phyloP scores from a whole-genome alignment of 2,888 invertebrate genomes.

The Petrophora chlorosata region DNA sequence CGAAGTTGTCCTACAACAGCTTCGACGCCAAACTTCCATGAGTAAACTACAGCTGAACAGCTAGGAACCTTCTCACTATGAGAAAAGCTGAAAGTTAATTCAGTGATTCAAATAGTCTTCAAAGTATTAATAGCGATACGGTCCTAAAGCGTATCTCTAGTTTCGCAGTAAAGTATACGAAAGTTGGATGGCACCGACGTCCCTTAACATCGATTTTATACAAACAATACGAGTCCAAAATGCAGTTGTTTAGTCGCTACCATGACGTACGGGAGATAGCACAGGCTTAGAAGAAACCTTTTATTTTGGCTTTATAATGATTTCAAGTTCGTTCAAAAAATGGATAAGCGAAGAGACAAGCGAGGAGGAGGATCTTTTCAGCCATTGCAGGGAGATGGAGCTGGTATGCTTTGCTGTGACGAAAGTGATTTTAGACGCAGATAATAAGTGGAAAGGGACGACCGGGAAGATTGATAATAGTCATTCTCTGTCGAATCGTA shows the following conservation, averaged over 20 bases:
- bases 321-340: constrained; percentile 62
- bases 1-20: constrained; percentile 64
- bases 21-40: constrained; percentile 24
- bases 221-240: constrained; percentile 45
- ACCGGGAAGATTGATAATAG: constrained; percentile 48
- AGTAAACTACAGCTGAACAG: neutral
- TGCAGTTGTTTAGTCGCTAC: constrained; percentile 55
- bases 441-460: constrained; percentile 76
- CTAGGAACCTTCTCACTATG: constrained; percentile 5
- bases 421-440: constrained; percentile 72
- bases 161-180: constrained; percentile 15
- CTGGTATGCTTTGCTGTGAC: constrained; percentile 73
- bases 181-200: constrained; percentile 66
- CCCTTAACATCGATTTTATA: constrained; percentile 72
- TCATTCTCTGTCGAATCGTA: constrained; percentile 68
- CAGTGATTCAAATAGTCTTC: neutral
- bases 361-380: constrained; percentile 77
- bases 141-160: constrained; percentile 6
- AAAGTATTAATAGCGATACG: constrained; percentile 4
- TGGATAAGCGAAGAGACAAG: constrained; percentile 83
- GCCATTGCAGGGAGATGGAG: constrained; percentile 79
- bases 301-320: constrained; percentile 45
- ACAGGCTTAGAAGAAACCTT: constrained; percentile 27
- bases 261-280: constrained; percentile 63
- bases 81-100: neutral